Conservation (phyloP, 2,113 vertebrate species). For the Piaya cayana region DNA sequence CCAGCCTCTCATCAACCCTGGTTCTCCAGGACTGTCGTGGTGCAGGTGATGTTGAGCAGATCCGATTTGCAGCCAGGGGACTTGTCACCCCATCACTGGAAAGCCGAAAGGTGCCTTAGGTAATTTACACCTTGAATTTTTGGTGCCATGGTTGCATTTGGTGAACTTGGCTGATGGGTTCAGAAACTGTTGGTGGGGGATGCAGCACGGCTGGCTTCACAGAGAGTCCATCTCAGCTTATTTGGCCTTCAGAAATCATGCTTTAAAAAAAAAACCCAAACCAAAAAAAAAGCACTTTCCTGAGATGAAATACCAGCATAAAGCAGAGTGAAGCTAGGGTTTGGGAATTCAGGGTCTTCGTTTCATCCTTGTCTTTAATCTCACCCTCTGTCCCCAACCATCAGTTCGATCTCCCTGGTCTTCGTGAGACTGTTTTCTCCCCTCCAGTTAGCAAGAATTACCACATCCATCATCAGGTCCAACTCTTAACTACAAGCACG, state of each 20-base stretch:
- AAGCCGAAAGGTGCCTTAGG: fast-evolving
- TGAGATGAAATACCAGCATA: neutral
- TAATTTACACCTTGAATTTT: neutral
- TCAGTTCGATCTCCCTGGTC: neutral
- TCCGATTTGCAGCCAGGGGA: fast-evolving
- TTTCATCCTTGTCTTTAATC: constrained; percentile 5
- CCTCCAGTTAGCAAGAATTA: neutral
- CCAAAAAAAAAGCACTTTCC: neutral
- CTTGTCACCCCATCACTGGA: fast-evolving
- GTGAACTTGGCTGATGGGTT: neutral
- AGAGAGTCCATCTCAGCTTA: neutral
- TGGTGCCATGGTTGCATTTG: neutral
- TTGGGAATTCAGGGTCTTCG: neutral
- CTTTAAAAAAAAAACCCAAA: neutral
- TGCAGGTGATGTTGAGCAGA: neutral
- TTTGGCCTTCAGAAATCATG: neutral
- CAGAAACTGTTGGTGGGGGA: neutral
- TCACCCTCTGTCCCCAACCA: neutral
- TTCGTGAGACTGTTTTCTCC: neutral
- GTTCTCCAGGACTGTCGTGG: fast-evolving
- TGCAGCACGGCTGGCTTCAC: fast-evolving
- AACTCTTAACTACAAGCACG: no score
- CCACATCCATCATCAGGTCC: neutral
- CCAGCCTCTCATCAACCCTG: no score
- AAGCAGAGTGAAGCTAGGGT: neutral